Conservation (phyloP, 1,140 invertebrate species). For the Brachionus rubens region DNA sequence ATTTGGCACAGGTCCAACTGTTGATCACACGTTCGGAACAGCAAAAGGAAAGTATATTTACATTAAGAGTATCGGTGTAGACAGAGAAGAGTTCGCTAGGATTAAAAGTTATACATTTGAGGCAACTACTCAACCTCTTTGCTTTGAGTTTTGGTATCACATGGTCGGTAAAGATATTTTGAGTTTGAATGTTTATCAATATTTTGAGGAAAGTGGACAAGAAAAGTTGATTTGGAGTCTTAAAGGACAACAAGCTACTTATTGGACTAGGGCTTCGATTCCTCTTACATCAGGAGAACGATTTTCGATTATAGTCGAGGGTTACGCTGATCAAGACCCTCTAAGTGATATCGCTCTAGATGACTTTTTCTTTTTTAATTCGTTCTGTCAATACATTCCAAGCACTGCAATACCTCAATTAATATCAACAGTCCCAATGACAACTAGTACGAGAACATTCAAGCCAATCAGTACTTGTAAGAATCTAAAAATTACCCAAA, state of each 20-base stretch:
- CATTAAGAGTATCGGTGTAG: slow-evolving; percentile 51
- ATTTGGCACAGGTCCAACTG: slow-evolving; percentile 58
- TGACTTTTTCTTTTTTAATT: slow-evolving; percentile 52
- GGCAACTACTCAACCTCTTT: slow-evolving; percentile 47
- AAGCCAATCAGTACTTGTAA: slow-evolving; percentile 47
- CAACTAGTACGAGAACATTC: slow-evolving; percentile 47
- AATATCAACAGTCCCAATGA: slow-evolving; percentile 47
- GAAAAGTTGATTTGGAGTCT: slow-evolving; percentile 17
- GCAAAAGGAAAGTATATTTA: slow-evolving; percentile 57
- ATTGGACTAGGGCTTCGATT: slow-evolving; percentile 44
- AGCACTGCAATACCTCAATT: slow-evolving; percentile 49
- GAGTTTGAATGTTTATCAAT: slow-evolving; percentile 32
- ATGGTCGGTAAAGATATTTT: slow-evolving; percentile 12
- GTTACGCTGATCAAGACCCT: slow-evolving; percentile 48
- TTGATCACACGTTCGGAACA: slow-evolving; percentile 64
- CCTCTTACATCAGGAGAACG: background rate
- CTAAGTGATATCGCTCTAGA: slow-evolving; percentile 55
- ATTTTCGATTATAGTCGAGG: slow-evolving; percentile 52
- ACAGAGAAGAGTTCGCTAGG: slow-evolving; percentile 60
- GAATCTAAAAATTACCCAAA: background rate
- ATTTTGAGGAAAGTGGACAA: slow-evolving; percentile 2
- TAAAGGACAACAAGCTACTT: slow-evolving; percentile 36
- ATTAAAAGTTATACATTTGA: slow-evolving; percentile 55
- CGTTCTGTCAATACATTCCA: slow-evolving; percentile 51
- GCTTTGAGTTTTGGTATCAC: slow-evolving; percentile 47